Evolutionary conservation across 2,113 vertebrate species (phyloP).

Genomic region (Maccullochella peelii): DNA sequence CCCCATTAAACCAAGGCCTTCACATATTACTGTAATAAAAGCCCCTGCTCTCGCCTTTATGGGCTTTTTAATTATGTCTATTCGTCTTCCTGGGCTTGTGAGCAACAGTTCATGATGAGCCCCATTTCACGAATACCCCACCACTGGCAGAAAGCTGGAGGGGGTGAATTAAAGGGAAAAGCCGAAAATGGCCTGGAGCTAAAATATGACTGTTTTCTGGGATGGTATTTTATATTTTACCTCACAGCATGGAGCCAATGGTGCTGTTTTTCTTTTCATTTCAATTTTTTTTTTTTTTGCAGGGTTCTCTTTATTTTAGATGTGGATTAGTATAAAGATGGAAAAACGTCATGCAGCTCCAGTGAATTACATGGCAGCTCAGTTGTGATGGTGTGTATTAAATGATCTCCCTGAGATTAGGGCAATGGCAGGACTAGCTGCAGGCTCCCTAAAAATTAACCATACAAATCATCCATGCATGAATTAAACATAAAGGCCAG

Average conservation of each 20-base stretch:
- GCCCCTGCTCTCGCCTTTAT: constrained; percentile 74
- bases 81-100: constrained; percentile 78
- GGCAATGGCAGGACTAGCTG: constrained; percentile 8
- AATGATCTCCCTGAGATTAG: constrained; percentile 45
- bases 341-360: constrained; percentile 39
- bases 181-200: constrained; percentile 39
- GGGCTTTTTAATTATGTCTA: constrained; percentile 84
- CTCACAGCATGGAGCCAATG: constrained; percentile 30
- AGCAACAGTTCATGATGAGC: constrained; percentile 76
- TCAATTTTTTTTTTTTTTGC: neutral
- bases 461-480: constrained; percentile 43
- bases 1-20: constrained; percentile 78
- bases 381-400: constrained; percentile 35
- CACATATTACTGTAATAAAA: constrained; percentile 83
- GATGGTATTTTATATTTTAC: constrained; percentile 40
- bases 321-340: constrained; percentile 36
- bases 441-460: constrained; percentile 27
- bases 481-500: neutral
- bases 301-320: constrained; percentile 34
- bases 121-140: constrained; percentile 63
- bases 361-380: constrained; percentile 29
- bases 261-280: neutral
- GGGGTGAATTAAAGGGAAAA: constrained; percentile 52
- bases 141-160: constrained; percentile 58
- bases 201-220: constrained; percentile 64